Conservation (phyloP, 2,113 vertebrate genomes). For the Tyrannus savana region DNA sequence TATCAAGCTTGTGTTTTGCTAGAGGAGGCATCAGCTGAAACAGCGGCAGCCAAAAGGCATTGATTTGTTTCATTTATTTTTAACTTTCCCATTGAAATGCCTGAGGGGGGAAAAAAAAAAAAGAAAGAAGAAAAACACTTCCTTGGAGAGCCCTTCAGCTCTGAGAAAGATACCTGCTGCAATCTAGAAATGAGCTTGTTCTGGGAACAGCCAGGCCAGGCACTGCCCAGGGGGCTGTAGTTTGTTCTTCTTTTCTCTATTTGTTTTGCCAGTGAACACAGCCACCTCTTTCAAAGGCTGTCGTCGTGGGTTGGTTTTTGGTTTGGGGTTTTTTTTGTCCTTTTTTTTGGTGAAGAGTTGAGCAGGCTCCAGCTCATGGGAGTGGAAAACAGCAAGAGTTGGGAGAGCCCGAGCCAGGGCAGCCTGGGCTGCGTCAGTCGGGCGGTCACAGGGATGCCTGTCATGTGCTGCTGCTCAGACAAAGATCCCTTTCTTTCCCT, state of each 20-base stretch:
- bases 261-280: not conserved
- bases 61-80: conserved; percentile 47
- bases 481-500: conserved; percentile 51
- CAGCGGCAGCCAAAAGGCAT: conserved; percentile 17
- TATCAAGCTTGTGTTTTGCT: not conserved
- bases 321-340: not conserved
- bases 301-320: not conserved
- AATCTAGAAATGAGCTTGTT: not conserved
- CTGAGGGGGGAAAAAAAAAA: not conserved
- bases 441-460: not conserved
- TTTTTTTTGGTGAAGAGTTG: not conserved
- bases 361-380: not conserved
- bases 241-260: not conserved
- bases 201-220: not conserved
- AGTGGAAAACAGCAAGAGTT: not conserved
- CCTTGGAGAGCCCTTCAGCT: conserved; percentile 15
- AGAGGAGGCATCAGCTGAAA: conserved; percentile 27
- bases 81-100: conserved; percentile 39
- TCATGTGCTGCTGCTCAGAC: conserved; percentile 44
- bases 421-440: not conserved
- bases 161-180: conserved; percentile 1
- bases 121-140: not conserved
- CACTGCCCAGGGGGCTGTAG: not conserved
- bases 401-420: fast-evolving
- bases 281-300: not conserved